Evolutionary conservation across 1,140 invertebrate genomes (phyloP), one percentile per base, ranked within the genome.

Genomic region (Drosophila sturtevanti): DNA sequence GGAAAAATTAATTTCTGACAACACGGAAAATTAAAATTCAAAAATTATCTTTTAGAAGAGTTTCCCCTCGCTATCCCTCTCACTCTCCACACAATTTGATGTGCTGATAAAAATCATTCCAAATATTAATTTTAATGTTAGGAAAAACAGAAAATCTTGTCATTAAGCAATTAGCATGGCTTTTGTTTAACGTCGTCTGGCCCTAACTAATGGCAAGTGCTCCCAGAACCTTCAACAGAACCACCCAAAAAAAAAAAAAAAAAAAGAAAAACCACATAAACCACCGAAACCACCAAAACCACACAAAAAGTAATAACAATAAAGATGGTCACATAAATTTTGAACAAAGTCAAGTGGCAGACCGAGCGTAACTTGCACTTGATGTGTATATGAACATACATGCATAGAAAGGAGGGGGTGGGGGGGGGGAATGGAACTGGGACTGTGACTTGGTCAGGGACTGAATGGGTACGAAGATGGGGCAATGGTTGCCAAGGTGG

Each of bases 61-160:
- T 21, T 48, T 48, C 16, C 16, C 2, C 41, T 21, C 61, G 2
- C 22, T 41, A 22, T 56, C 10, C 22, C 35, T 34, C 64, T 48
- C 21, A n/a, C 16, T 9, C n/a, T 27, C 5, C 12, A 12, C 7
- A 6, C 27, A 31, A 31, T 31, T 31, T 41, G 22, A 72, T 62
- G 52, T 68, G 82, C 65, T 87, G 84, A 87, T 87, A 89, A 89
- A 72, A 68, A 68, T 65, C 63, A 55, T 59, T 64, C 37, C 72
- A 89, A 89, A 89, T 87, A 87, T 87, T 87, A 87, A 87, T 87
- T 89, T 87, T 80, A 87, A 87, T 89, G 72, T 72, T 59, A 51
- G 35, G 12, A 16, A 44, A 60, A 55, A 18, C 16, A 34, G 34
- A 70, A 81, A 66, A 63, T 67, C 60, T 68, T 55, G 55, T 44